Base-by-base conservation (phyloP, 2,113 vertebrate genomes). In the Phoxinus phoxinus region DNA sequence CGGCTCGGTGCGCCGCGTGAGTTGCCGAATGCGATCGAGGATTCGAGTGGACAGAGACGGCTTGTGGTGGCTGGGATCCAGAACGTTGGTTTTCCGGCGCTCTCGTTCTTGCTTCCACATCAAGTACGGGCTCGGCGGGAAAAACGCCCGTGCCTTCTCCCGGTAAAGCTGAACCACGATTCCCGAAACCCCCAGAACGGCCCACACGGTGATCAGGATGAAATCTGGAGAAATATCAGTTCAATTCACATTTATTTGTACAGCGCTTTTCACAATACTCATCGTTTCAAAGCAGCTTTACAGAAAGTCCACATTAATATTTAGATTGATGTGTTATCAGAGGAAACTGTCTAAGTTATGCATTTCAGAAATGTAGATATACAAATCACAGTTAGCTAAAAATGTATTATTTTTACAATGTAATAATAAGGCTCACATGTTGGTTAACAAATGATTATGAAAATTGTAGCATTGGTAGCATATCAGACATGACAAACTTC, bases 31-130 rank as follows among this genome's bases (percentile, higher is more conserved):
- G 3, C 90, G 89, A 87, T 90, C 93, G 9, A 94, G 89, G 0
- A 99, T 85, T 71, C 97, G 96, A 80, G 96, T 94, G 79, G 93
- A 93, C 48, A 98, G 76, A 0, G 97, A 93, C 6, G 97, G 97
- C 37, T 95, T 90, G 51, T 99, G 98, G 90, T 99, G 93, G 90
- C 97, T 99, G 2, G 98, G 98, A 88, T 99, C 97, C 86, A 99
- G 92, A 32, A 99, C 92, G 86, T 99, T 99, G 4, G 98, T 99
- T 51, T 95, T 94, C n/a, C 98, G 96, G 1, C 97, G 96, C 37
- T 97, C 96, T 12, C 94, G 93, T 21, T 98, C 96, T 53, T 96
- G 94, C 81, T 94, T 95, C 98, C 98, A 99, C 90, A 95, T 86
- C 80, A 96, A 88, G 67, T 99, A 99, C 0, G 97, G 97, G 81